Conservation (phyloP, 2,797 vertebrate species). For the Gambusia yucatana region DNA sequence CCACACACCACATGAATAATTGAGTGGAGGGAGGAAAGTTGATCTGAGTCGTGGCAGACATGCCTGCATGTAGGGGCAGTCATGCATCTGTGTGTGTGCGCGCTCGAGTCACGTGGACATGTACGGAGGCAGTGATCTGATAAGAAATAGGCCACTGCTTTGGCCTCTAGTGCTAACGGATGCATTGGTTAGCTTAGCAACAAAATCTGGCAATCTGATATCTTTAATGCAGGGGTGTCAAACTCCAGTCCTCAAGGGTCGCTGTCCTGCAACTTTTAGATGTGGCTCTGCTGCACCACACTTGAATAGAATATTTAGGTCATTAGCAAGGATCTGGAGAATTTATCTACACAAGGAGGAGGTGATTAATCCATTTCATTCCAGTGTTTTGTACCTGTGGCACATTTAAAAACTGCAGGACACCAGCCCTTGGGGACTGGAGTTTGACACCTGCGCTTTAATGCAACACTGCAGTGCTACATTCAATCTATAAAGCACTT, state of each 20-base stretch:
- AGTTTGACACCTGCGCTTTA: not conserved
- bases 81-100: constrained; percentile 4
- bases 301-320: too few relatives aligned
- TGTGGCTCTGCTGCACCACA: too few relatives aligned
- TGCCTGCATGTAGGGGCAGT: constrained; percentile 25
- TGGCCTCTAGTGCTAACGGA: constrained; percentile 18
- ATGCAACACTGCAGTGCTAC: not conserved
- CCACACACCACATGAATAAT: constrained; percentile 81
- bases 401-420: too few relatives aligned
- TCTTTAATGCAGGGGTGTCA: not conserved
- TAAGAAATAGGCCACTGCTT: constrained; percentile 28
- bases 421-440: too few relatives aligned
- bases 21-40: constrained; percentile 73
- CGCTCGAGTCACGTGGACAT: constrained; percentile 4
- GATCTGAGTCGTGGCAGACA: constrained; percentile 66
- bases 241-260: too few relatives aligned
- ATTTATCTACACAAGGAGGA: too few relatives aligned
- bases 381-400: too few relatives aligned
- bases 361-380: too few relatives aligned
- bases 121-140: constrained; percentile 40
- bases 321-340: too few relatives aligned
- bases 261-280: too few relatives aligned
- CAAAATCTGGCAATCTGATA: constrained; percentile 38
- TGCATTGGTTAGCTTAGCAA: constrained; percentile 27
- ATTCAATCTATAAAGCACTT: not conserved